Percentiles rank a stretch among this genome's conserved stretches.
These are phyloP conservation scores for Leucania comma DNA, from an alignment of 2,888 invertebrate genomes.

Conservation along the genomic window DNA sequence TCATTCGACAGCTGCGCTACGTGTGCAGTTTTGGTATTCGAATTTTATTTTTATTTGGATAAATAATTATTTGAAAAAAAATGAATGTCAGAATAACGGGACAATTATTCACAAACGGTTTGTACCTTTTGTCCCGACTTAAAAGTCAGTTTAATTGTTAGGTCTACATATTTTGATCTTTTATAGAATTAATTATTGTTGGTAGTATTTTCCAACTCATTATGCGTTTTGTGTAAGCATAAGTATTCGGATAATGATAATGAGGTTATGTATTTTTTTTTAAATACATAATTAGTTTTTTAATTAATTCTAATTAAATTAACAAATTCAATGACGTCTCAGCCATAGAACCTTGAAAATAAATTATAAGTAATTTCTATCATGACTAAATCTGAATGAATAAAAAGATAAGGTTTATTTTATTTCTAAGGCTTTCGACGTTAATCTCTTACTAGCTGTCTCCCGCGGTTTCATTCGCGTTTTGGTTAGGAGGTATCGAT, in stretches of 20 bases:
- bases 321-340: too few relatives aligned
- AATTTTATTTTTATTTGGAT: constrained; percentile 41
- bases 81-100: constrained; percentile 32
- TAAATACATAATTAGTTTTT: too few relatives aligned
- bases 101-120: constrained; percentile 35
- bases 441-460: too few relatives aligned
- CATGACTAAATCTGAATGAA: not conserved
- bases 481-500: too few relatives aligned
- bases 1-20: constrained; percentile 64
- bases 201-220: not conserved
- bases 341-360: not conserved
- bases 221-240: not conserved
- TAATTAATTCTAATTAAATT: too few relatives aligned
- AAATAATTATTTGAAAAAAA: constrained; percentile 26
- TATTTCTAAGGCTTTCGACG: too few relatives aligned
- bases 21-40: constrained; percentile 49
- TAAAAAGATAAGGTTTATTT: too few relatives aligned
- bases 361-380: not conserved
- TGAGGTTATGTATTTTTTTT: too few relatives aligned
- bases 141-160: constrained; percentile 4
- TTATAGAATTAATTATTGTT: not conserved
- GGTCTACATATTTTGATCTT: constrained; percentile 8
- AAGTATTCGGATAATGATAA: too few relatives aligned
- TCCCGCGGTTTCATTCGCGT: too few relatives aligned
- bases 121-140: not conserved